These are phyloP conservation scores for Ictidomys tridecemlineatus DNA, from an alignment of 2,113 vertebrate genomes.

Conservation along the genomic window DNA sequence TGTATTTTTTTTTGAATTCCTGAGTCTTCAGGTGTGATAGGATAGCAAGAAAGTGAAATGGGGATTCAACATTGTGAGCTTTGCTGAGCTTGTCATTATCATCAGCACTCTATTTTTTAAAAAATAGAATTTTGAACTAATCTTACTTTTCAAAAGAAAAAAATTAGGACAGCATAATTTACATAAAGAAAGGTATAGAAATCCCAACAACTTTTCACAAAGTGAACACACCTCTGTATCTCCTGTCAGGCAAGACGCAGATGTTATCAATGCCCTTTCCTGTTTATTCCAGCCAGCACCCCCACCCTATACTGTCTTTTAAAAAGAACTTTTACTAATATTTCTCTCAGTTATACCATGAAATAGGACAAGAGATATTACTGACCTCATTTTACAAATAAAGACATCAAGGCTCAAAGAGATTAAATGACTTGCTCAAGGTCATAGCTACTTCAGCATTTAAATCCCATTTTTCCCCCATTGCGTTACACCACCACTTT, in stretches of 20 bases:
- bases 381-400: slow-evolving; percentile 16
- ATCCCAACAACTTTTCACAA: background rate
- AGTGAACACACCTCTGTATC: background rate
- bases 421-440: slow-evolving; percentile 44
- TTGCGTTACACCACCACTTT: background rate
- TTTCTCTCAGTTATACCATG: background rate
- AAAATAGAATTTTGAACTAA: background rate
- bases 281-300: background rate
- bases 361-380: slow-evolving; percentile 20
- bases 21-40: background rate
- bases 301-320: background rate
- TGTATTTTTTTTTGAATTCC: background rate
- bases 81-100: background rate
- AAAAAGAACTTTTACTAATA: background rate
- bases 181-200: background rate
- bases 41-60: background rate
- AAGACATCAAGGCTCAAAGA: slow-evolving; percentile 14
- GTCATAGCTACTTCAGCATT: slow-evolving; percentile 38
- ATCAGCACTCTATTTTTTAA: background rate
- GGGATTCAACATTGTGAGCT: background rate
- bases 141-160: background rate
- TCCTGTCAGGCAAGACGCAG: background rate
- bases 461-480: slow-evolving; percentile 31
- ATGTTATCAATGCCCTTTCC: background rate
- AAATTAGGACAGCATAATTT: background rate